A percentile compares a stretch with the other conserved stretches of the same genome.
Evolutionary conservation across 2,113 vertebrate species (phyloP).

Genomic region (Dromas ardeola): DNA sequence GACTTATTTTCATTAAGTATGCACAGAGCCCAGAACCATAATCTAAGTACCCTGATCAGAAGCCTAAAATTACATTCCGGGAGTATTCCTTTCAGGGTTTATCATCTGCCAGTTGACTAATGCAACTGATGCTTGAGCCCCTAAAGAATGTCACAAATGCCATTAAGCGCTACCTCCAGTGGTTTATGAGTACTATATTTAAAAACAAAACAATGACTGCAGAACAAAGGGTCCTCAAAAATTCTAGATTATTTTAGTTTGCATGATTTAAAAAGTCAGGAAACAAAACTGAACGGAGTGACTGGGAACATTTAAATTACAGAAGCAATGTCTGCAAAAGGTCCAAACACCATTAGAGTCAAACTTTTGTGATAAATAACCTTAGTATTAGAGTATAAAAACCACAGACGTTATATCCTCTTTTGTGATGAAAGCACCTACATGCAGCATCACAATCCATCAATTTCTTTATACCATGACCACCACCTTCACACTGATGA

Average conservation of each 20-base stretch:
- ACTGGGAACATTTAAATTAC: background rate
- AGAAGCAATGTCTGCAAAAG: background rate
- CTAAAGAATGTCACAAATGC: background rate
- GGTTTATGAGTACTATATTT: background rate
- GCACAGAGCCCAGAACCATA: background rate
- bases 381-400: background rate
- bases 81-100: background rate
- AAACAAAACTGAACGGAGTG: background rate
- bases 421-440: background rate
- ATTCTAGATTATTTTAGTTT: background rate
- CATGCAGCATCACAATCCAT: background rate
- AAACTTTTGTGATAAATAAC: background rate
- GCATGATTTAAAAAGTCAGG: background rate
- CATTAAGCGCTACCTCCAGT: background rate
- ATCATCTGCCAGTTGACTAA: background rate
- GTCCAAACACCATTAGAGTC: background rate
- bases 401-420: background rate
- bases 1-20: background rate
- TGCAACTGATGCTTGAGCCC: background rate
- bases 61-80: background rate
- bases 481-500: background rate
- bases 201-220: background rate
- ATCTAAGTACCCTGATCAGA: background rate
- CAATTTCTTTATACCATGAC: background rate
- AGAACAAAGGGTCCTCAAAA: background rate